Evolutionary conservation across 2,113 vertebrate species (phyloP), one percentile per base, ranked within the genome.

Genomic region (Dromas ardeola): DNA sequence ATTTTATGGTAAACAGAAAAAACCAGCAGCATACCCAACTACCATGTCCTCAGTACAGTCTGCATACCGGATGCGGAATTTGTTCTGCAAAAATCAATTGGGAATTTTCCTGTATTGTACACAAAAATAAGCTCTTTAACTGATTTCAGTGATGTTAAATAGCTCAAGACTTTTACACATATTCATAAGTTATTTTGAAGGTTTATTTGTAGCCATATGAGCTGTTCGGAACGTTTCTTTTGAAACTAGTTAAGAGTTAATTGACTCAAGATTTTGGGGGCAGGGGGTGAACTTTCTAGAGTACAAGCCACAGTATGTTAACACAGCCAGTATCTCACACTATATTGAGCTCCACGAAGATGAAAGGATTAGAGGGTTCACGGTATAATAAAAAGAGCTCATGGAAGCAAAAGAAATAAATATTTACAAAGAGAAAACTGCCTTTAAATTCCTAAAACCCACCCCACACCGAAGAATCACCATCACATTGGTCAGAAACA

Each of bases 351-450:
- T 77, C 50, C 36, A 45, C 36, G 58, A 73, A 93, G 78, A 94
- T 89, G 63, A 97, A 94, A 88, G 82, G 38, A 40, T 87, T 59
- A 81, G 74, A 94, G 34, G 22, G 13, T 29, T 88, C 71, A 66
- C 62, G 82, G 81, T 82, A 86, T 62, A 78, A 76, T 65, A 77
- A 73, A 87, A 89, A 77, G 42, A 81, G 23, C n/a, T 91, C 45
- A 66, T 66, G 21, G 55, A 89, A 93, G 78, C 42, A 79, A 90
- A 85, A 89, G 77, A 85, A 94, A 87, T 65, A 95, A 94, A 89
- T 91, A 92, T 91, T 95, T 95, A 82, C 58, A 70, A 65, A 93
- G 32, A 91, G 21, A 87, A 87, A 91, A 59, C n/a, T 23, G 32
- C 45, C 25, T 87, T 73, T 62, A 77, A 69, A 93, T 72, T 95